Base-by-base conservation (phyloP, 2,888 invertebrate genomes). In the Epistrophe grossulariae region DNA sequence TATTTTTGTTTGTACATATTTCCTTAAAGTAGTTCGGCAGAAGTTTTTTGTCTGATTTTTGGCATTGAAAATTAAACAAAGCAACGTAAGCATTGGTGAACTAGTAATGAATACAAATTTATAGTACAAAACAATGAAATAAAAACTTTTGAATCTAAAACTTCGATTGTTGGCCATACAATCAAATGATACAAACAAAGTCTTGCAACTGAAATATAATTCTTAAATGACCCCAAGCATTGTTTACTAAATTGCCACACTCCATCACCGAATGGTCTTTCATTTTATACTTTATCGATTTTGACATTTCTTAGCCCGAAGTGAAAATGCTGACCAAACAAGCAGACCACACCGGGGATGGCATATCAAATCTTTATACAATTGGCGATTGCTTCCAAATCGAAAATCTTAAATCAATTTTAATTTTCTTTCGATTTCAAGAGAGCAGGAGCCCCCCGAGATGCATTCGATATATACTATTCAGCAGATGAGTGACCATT, bases 171-270 rank as follows among this genome's bases (percentile, higher is more conserved):
- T 35, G 35, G 17, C n/a, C 24, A 24, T 2, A 35, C 17, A 38
- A 13, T 38, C 40, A 40, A 62, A 13, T 62, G 15, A n/a, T 28
- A 2, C 2, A 31, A 31, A n/a, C 28, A 45, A n/a, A 38, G 11
- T 28, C 6, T 28, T 64, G n/a, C 43, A 64, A 48, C 17, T 11
- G 28, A 64, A 45, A 64, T 17, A 64, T 15, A 62, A 64, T 74
- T 74, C 28, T 17, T 9, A 60, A 60, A 40, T 62, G 28, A 57
- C 81, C 82, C 38, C 57, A 15, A 68, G 78, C 82, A 78, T 71
- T 87, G 79, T 87, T 82, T 87, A 48, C 85, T 71, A 87, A 87
- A 82, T 87, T 87, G 82, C 74, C 85, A 74, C 71, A 79, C 82
- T 87, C 35, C 59, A 87, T 87, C 85, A 82, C 45, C 48, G 17